Conservation (phyloP, 2,888 invertebrate genomes). For the Oxytorus armatus region DNA sequence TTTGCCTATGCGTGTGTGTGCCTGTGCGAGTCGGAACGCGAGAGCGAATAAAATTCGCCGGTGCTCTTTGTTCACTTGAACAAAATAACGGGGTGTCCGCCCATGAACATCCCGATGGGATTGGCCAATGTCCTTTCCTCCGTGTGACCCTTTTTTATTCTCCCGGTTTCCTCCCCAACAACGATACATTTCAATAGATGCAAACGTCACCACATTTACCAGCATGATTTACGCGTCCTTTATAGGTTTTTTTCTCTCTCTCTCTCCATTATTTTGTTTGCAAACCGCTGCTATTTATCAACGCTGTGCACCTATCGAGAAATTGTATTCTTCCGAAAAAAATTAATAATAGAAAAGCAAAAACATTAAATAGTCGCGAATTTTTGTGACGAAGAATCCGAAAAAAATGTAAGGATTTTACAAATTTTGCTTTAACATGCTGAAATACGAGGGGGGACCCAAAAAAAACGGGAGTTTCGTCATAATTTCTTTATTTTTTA, state of each 20-base stretch:
- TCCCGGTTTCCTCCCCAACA: neutral
- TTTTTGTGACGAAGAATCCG: too few relatives aligned
- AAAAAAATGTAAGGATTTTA: too few relatives aligned
- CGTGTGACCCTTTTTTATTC: conserved; percentile 3
- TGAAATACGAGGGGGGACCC: too few relatives aligned
- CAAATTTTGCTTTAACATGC: too few relatives aligned
- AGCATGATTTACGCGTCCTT: conserved; percentile 8
- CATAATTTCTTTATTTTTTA: too few relatives aligned
- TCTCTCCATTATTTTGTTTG: neutral
- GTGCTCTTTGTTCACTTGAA: conserved; percentile 59
- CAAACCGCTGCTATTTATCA: conserved; percentile 9
- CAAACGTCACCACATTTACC: conserved; percentile 33
- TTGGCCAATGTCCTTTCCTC: conserved; percentile 37
- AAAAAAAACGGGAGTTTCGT: too few relatives aligned
- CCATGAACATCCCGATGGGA: conserved; percentile 52
- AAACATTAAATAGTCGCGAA: too few relatives aligned
- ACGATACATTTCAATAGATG: conserved; percentile 54
- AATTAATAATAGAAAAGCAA: neutral
- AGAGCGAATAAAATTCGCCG: conserved; percentile 25
- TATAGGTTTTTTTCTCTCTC: neutral
- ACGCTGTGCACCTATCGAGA: neutral
- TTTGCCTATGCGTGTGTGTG: neutral
- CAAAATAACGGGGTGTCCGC: conserved; percentile 60
- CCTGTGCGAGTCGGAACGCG: conserved; percentile 7
- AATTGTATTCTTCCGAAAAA: neutral